Conservation (phyloP, 2,113 vertebrate genomes). For the Sigmodon hispidus region DNA sequence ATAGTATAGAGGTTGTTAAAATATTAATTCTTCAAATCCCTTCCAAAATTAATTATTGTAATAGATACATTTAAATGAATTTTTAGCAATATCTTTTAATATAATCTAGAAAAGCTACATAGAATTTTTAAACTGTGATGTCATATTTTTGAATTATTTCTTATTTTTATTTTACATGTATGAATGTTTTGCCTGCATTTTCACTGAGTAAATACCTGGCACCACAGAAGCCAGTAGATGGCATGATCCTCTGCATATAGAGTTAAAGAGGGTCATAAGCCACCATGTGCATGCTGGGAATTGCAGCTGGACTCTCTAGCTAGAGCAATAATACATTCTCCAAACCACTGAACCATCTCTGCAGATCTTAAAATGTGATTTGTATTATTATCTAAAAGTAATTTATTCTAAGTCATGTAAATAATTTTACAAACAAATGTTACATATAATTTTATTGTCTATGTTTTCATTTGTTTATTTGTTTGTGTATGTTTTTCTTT, state of each 20-base stretch:
- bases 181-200: background rate
- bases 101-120: background rate
- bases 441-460: background rate
- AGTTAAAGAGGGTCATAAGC: background rate
- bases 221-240: too few species aligned
- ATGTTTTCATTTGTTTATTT: background rate
- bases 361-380: background rate
- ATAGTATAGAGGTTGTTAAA: background rate
- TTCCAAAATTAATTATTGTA: background rate
- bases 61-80: background rate
- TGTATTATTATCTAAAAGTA: conserved; percentile 5
- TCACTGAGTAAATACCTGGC: background rate
- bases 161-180: background rate
- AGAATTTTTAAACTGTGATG: conserved; percentile 15
- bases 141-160: background rate
- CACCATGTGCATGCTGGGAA: background rate
- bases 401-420: conserved; percentile 13
- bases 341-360: background rate
- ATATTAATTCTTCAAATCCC: background rate
- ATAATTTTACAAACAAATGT: background rate
- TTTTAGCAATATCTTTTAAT: background rate
- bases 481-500: background rate
- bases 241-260: background rate
- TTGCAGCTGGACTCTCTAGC: background rate
- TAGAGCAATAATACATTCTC: background rate